Conservation (phyloP, 2,888 invertebrate species). For the Drosophila pseudotakahashii region DNA sequence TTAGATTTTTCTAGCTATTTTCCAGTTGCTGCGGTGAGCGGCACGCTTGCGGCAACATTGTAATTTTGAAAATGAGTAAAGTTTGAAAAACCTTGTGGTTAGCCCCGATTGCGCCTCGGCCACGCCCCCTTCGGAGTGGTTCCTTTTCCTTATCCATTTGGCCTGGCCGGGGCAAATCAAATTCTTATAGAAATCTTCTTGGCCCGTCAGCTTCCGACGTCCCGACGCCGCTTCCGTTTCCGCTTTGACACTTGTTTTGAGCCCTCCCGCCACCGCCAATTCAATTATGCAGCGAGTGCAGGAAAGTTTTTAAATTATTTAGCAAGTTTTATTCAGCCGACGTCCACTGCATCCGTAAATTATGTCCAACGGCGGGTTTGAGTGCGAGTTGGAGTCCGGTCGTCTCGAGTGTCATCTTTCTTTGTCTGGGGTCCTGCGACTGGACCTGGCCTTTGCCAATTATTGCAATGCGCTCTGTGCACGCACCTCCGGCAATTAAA, state of each 20-base stretch:
- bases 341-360: slow-evolving; percentile 46
- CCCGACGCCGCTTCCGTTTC: slow-evolving; percentile 66
- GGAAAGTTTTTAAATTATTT: slow-evolving; percentile 73
- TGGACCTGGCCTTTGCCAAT: slow-evolving; percentile 63
- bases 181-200: slow-evolving; percentile 71
- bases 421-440: slow-evolving; percentile 57
- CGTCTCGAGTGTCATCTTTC: slow-evolving; percentile 76
- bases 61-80: slow-evolving; percentile 83
- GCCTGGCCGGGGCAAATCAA: slow-evolving; percentile 67
- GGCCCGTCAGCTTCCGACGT: slow-evolving; percentile 40
- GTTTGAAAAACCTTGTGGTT: slow-evolving; percentile 79
- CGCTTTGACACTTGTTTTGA: slow-evolving; percentile 78
- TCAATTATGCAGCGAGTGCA: slow-evolving; percentile 66
- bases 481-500: slow-evolving; percentile 66
- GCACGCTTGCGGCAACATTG: slow-evolving; percentile 80
- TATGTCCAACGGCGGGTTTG: slow-evolving; percentile 43
- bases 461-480: slow-evolving; percentile 53
- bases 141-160: slow-evolving; percentile 57
- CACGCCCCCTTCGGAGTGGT: not conserved
- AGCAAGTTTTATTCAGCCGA: slow-evolving; percentile 43
- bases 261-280: slow-evolving; percentile 28
- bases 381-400: slow-evolving; percentile 5
- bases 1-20: slow-evolving; percentile 76
- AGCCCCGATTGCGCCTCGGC: slow-evolving; percentile 25
- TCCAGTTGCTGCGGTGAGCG: slow-evolving; percentile 58